Evolutionary conservation across 53 echinoderm and acorn worm genomes (phyloP), one percentile per base, ranked within the genome.

Genomic region (Holothuria scabra): DNA sequence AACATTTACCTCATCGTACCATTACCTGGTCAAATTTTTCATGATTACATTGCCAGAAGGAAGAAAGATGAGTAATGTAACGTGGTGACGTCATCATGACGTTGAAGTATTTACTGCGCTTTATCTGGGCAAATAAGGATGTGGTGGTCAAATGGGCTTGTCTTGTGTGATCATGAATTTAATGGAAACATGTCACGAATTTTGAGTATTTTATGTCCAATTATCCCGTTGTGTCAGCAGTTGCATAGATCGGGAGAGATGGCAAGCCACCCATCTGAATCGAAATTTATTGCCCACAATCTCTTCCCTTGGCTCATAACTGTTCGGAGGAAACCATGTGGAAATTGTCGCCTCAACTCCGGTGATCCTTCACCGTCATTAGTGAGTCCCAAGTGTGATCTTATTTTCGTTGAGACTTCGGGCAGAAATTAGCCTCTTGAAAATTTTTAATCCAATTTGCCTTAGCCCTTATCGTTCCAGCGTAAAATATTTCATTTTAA

Each of bases 401-500:
- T 78, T 78, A 59, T 78, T 78, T 57, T 78, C 59, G 32, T 56
- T 22, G 33, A 78, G 78, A 78, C 78, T 78, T 78, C 57, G 78
- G 78, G 78, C 78, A 57, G 59, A 59, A 78, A 78, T 78, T 78
- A 78, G 78, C 78, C 78, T 78, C 78, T 78, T 59, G 59, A 78
- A 57, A 56, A 21, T 57, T 59, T 59, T 59, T 78, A 78, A 78
- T 78, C 78, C 78, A 78, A 78, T 78, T 78, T 78, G 56, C 78
- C 58, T 56, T 57, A 78, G 59, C 78, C 78, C 78, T 78, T 78
- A 59, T 78, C 78, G 56, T 78, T 78, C 56, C 78, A 78, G 57
- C 78, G 78, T 59, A 28, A 78, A 78, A 57, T 78, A 78, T 78
- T 78, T 56, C 78, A 78, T 78, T 78, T 78, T 78, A 78, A 78